These are phyloP conservation scores for Myotis planiceps DNA, from an alignment of 2,797 vertebrate genomes.

Conservation along the genomic window DNA sequence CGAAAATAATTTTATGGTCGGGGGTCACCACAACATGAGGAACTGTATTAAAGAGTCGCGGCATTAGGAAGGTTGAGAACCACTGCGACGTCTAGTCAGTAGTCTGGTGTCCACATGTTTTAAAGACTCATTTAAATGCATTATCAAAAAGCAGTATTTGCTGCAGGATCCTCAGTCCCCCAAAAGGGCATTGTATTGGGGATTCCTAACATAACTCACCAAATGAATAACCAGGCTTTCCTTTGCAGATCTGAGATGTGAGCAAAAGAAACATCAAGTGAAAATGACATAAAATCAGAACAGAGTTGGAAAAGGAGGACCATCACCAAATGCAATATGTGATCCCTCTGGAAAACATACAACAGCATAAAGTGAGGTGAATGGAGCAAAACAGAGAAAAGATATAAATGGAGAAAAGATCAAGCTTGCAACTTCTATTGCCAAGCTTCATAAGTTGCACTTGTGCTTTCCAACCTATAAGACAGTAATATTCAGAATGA, in stretches of 20 bases:
- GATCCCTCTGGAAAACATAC: neutral
- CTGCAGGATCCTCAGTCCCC: neutral
- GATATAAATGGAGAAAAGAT: neutral
- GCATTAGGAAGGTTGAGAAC: too few relatives aligned
- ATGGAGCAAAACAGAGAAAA: neutral
- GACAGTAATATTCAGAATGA: constrained; percentile 47
- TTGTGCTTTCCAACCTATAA: neutral
- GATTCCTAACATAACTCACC: neutral
- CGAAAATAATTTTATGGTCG: too few relatives aligned
- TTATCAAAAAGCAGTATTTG: neutral
- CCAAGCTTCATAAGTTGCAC: neutral
- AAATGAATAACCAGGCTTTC: neutral
- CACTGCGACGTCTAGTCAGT: neutral
- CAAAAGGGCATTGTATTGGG: neutral
- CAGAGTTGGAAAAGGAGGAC: neutral
- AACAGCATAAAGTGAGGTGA: neutral
- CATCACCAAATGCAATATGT: neutral
- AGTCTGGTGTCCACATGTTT: neutral
- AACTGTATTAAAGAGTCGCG: too few relatives aligned
- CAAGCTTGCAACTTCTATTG: neutral
- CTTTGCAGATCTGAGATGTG: neutral
- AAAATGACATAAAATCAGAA: neutral
- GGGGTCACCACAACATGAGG: too few relatives aligned
- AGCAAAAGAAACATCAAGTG: neutral
- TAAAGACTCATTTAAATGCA: neutral